Conservation (phyloP, 2,888 invertebrate genomes). For the Pocota personata region DNA sequence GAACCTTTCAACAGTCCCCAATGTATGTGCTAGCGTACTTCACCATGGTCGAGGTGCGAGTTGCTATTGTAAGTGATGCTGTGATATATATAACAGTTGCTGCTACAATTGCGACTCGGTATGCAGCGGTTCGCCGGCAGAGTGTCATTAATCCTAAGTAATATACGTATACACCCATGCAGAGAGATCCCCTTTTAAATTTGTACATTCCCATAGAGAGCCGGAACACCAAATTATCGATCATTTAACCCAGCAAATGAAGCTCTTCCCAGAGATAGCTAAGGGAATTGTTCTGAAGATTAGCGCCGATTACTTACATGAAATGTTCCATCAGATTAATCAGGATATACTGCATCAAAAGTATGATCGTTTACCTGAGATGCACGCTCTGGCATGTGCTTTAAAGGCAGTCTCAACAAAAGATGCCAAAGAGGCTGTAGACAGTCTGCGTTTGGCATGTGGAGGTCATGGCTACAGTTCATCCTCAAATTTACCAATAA, state of each 20-base stretch:
- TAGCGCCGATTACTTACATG: slow-evolving; percentile 87
- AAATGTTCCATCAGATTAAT: slow-evolving; percentile 89
- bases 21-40: slow-evolving; percentile 93
- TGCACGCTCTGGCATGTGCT: slow-evolving; percentile 94
- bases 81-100: slow-evolving; percentile 89
- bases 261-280: slow-evolving; percentile 92
- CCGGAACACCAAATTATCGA: slow-evolving; percentile 95
- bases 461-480: slow-evolving; percentile 98
- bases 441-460: slow-evolving; percentile 93
- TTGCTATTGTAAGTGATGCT: slow-evolving; percentile 90
- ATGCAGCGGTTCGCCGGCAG: slow-evolving; percentile 94
- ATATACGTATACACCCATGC: slow-evolving; percentile 82
- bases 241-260: slow-evolving; percentile 96
- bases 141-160: slow-evolving; percentile 92
- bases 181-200: not conserved
- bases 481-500: slow-evolving; percentile 90
- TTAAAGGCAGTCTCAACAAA: slow-evolving; percentile 92
- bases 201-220: slow-evolving; percentile 84
- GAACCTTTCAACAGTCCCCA: slow-evolving; percentile 92
- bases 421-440: slow-evolving; percentile 89
- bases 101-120: slow-evolving; percentile 93
- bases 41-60: slow-evolving; percentile 94
- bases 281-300: slow-evolving; percentile 90
- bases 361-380: slow-evolving; percentile 90
- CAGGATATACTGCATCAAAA: slow-evolving; percentile 91